Percentiles rank a stretch among this genome's conserved stretches.
phyloP scores from a whole-genome alignment of 1,140 invertebrate genomes.

The Hesperophylax magnus region DNA sequence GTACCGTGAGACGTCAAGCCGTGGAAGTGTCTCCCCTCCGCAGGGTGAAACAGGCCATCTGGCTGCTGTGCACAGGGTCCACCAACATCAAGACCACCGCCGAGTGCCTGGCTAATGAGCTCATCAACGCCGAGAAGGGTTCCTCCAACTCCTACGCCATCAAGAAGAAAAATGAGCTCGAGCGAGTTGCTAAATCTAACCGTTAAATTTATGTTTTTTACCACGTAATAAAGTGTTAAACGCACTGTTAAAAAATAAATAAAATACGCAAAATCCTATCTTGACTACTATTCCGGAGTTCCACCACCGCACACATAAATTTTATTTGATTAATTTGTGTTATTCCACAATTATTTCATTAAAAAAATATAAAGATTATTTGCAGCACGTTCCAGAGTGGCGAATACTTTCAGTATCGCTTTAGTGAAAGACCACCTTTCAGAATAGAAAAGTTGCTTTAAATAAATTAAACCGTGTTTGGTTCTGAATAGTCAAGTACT shows the following conservation, averaged over 20 bases:
- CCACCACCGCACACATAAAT: too few species aligned
- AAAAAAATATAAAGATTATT: too few species aligned
- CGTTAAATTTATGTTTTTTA: slow-evolving; percentile 82
- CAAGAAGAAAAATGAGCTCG: slow-evolving; percentile 99
- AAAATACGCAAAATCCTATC: too few species aligned
- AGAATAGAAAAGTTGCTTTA: too few species aligned
- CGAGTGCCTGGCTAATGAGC: slow-evolving; percentile 99
- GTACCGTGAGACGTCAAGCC: slow-evolving; percentile 98
- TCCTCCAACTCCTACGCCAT: slow-evolving; percentile 99
- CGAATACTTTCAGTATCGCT: too few species aligned
- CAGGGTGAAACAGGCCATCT: slow-evolving; percentile 99
- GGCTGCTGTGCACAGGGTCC: slow-evolving; percentile 98
- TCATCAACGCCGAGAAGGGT: slow-evolving; percentile 99
- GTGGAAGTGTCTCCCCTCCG: slow-evolving; percentile 99
- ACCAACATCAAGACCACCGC: slow-evolving; percentile 99
- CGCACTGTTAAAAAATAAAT: slow-evolving; percentile 29
- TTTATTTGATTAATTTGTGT: too few species aligned
- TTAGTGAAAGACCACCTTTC: too few species aligned
- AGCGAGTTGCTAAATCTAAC: slow-evolving; percentile 99
- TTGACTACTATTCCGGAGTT: too few species aligned
- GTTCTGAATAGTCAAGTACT: too few species aligned
- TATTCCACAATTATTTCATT: too few species aligned
- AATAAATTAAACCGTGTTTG: too few species aligned
- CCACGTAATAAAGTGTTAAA: slow-evolving; percentile 51
- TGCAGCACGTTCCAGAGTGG: too few species aligned